These are phyloP conservation scores for Drosophila paucipuncta DNA, from an alignment of 2,888 invertebrate genomes.

Conservation along the genomic window DNA sequence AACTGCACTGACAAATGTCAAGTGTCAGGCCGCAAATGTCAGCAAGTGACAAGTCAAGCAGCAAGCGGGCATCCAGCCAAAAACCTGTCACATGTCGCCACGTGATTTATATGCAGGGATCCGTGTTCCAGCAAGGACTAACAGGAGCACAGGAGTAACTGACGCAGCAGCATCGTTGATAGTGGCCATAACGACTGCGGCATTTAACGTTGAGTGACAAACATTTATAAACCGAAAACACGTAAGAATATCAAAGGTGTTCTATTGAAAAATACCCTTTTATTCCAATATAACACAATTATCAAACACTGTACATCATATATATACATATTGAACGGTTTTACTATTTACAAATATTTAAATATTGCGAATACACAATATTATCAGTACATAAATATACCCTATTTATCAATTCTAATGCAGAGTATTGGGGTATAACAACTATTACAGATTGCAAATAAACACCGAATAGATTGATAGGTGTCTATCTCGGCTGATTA, in stretches of 20 bases:
- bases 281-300: background rate
- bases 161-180: conserved; percentile 14
- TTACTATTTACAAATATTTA: background rate
- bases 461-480: background rate
- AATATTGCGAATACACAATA: no score
- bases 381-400: background rate
- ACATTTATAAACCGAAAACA: conserved; percentile 32
- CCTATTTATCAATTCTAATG: background rate
- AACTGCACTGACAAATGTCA: conserved; percentile 64
- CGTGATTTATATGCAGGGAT: conserved; percentile 61
- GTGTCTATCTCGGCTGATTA: background rate
- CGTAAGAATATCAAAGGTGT: background rate
- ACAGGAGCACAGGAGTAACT: conserved; percentile 22
- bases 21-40: conserved; percentile 75
- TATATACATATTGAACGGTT: background rate
- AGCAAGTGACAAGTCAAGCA: conserved; percentile 71
- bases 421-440: background rate
- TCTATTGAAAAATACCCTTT: conserved; percentile 3
- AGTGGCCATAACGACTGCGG: conserved; percentile 40
- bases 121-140: conserved; percentile 5
- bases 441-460: background rate
- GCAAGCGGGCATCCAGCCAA: conserved; percentile 61
- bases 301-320: background rate
- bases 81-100: conserved; percentile 68
- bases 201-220: conserved; percentile 47